Percentiles rank a stretch among this genome's conserved stretches.
Evolutionary conservation across 2,888 invertebrate genomes (phyloP).

Genomic region (Diadromus collaris): DNA sequence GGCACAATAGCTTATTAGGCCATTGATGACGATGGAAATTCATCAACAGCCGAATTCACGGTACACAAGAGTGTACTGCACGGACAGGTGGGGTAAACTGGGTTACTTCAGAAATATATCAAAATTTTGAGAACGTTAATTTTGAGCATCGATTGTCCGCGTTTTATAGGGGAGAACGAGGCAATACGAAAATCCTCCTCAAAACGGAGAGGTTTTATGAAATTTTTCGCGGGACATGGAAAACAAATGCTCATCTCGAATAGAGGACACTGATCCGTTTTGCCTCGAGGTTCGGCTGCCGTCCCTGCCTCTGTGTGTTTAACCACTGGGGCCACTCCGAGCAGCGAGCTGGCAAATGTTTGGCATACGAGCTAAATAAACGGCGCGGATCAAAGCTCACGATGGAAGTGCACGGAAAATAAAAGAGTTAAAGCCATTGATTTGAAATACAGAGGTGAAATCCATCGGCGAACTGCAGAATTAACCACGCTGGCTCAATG

Average conservation of each 20-base stretch:
- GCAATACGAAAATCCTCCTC: no score
- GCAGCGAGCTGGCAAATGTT: slow-evolving; percentile 20
- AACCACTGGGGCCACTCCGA: not conserved
- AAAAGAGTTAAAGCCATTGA: slow-evolving; percentile 29
- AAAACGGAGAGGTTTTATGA: no score
- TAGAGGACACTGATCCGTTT: no score
- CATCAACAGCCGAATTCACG: not conserved
- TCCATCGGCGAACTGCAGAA: slow-evolving; percentile 23
- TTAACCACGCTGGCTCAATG: slow-evolving; percentile 20
- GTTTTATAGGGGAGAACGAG: no score
- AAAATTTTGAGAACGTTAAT: no score
- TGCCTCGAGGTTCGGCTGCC: no score
- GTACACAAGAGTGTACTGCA: not conserved
- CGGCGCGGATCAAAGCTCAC: slow-evolving; percentile 52
- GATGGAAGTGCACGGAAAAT: slow-evolving; percentile 23
- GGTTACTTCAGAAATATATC: no score
- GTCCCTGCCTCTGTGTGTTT: not conserved
- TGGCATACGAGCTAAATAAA: slow-evolving; percentile 42
- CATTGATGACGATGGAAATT: not conserved
- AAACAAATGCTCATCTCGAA: no score
- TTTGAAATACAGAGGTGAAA: slow-evolving; percentile 27
- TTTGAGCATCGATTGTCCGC: no score
- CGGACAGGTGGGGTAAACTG: no score
- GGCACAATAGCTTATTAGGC: not conserved
- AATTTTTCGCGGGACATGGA: no score